These are phyloP conservation scores for Athrips mouffetella DNA, from an alignment of 2,888 invertebrate species.

Conservation along the genomic window DNA sequence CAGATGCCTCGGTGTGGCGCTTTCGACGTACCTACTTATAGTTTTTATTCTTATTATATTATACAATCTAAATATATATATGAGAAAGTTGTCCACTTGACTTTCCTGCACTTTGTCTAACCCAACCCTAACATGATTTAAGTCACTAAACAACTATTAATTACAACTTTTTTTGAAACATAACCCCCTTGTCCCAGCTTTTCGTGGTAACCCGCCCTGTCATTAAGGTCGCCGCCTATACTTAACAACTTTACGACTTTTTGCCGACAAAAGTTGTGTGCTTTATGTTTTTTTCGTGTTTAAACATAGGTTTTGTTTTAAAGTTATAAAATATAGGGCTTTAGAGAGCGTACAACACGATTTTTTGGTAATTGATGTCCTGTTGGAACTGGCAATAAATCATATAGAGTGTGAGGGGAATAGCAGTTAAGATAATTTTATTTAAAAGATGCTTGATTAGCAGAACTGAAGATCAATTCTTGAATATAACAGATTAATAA, in stretches of 20 bases:
- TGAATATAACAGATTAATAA: no score
- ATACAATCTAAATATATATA: no score
- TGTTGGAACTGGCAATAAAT: not conserved
- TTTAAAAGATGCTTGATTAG: no score
- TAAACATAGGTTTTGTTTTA: not conserved
- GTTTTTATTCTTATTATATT: no score
- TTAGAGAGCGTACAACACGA: not conserved
- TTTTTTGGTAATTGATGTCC: not conserved
- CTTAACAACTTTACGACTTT: constrained; percentile 3
- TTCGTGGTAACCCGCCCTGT: constrained; percentile 13
- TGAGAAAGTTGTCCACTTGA: not conserved
- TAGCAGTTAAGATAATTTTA: no score
- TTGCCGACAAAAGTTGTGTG: constrained; percentile 25
- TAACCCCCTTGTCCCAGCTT: not conserved
- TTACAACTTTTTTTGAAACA: not conserved
- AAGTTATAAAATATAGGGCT: not conserved
- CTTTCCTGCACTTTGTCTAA: not conserved
- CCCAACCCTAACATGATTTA: not conserved
- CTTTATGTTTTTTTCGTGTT: constrained; percentile 8
- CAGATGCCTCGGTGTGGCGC: no score
- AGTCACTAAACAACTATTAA: constrained; percentile 4
- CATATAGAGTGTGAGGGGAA: no score
- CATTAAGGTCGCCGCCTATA: constrained; percentile 6
- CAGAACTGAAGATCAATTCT: no score
- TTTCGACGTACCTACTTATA: no score